These are phyloP conservation scores for Brachypodius melanocephalos DNA, from an alignment of 2,113 vertebrate genomes.

Conservation along the genomic window DNA sequence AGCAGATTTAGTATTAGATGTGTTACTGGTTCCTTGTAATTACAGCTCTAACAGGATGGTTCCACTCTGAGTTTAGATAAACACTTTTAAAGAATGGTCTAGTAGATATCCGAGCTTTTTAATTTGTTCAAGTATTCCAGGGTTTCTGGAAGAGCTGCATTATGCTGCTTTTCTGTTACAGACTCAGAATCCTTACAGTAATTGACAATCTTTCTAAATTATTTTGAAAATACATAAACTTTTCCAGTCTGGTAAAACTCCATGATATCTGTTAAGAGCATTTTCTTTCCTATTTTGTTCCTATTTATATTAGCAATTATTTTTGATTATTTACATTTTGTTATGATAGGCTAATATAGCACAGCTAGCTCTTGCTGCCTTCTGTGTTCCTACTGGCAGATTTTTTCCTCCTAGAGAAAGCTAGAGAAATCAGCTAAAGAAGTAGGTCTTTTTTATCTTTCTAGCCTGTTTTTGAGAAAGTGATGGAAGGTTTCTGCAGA, in stretches of 20 bases:
- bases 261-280: accelerated
- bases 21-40: neutral
- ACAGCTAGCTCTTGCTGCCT: neutral
- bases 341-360: neutral
- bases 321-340: neutral
- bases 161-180: neutral
- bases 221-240: neutral
- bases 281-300: neutral
- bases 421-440: neutral
- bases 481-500: neutral
- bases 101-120: neutral
- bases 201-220: neutral
- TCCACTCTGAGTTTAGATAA: neutral
- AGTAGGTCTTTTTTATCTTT: neutral
- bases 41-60: neutral
- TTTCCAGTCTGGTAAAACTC: neutral
- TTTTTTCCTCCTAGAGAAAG: neutral
- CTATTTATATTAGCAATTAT: neutral
- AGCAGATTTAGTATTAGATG: neutral
- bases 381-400: neutral
- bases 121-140: neutral
- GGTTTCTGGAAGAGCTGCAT: neutral
- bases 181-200: neutral
- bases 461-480: neutral
- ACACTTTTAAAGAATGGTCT: neutral